Evolutionary conservation across 2,888 invertebrate species (phyloP), one percentile per base, ranked within the genome.

Genomic region (Sinelater perroti): DNA sequence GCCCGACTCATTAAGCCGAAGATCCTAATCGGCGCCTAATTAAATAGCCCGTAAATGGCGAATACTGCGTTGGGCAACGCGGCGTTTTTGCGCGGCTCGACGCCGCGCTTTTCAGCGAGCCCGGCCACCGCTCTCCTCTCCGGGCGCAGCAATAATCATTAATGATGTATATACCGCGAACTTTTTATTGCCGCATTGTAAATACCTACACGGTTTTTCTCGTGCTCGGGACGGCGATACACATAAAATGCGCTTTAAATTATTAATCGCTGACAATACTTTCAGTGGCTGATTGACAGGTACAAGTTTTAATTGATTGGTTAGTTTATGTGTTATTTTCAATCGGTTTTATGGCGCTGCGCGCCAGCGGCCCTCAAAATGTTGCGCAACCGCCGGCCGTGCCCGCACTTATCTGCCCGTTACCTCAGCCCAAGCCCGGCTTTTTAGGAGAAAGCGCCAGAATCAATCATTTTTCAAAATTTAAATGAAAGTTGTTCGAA

Each of bases 251-350:
- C 60, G 49, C 46, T 60, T 56, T 56, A 49, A 60, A 60, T 51
- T 59, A 59, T 55, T 46, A 50, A 53, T 60, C 59, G 55, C 46
- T 60, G 58, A 58, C 58, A 58, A 58, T 61, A 58, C 61, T 61
- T 61, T 61, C 58, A 47, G 35, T 17, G 49, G 30, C 49, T 58
- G 58, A 61, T 61, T 61, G 61, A 58, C 61, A 61, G 59, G 31
- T 44, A 61, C 58, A 54, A 45, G 51, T 58, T 61, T 58, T 61
- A 61, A 61, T 61, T 61, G 61, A 61, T 61, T 61, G 51, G 30
- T 50, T 58, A 50, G 54, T 61, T 59, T 61, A 61, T 61, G 50
- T 38, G 57, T 47, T 55, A 58, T 46, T 50, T 51, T 60, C 40
- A 45, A 56, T 49, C 46, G 46, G 30, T 53, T 53, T 53, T 53